Percentiles rank a stretch among this genome's conserved stretches.
phyloP scores from a whole-genome alignment of 2,797 vertebrate species.

The Rhadinocentrus ornatus region DNA sequence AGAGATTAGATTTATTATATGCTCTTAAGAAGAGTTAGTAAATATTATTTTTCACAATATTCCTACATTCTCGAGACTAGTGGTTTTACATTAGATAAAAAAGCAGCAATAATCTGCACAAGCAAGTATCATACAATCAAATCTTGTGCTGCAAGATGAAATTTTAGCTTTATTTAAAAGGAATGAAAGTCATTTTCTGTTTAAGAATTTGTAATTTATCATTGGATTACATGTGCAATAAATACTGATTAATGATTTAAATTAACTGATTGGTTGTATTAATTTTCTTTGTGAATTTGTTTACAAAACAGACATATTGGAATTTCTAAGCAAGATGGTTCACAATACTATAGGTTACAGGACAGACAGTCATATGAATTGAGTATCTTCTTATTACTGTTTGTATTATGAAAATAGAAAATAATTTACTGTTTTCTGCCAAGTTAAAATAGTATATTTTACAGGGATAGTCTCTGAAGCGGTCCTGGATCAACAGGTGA shows the following conservation, averaged over 20 bases:
- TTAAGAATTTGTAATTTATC: constrained; percentile 14
- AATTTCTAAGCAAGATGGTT: neutral
- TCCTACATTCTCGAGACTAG: neutral
- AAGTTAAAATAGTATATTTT: constrained; percentile 3
- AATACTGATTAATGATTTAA: constrained; percentile 15
- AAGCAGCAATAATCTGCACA: constrained; percentile 27
- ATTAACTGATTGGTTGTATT: neutral
- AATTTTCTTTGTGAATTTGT: neutral
- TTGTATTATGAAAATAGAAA: neutral
- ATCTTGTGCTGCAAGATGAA: constrained; percentile 24
- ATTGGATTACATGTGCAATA: constrained; percentile 55
- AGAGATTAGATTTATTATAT: neutral
- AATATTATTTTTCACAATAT: neutral
- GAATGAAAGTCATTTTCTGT: constrained; percentile 18
- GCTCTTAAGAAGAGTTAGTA: neutral
- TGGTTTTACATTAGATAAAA: constrained; percentile 17
- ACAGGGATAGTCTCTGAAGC: neutral
- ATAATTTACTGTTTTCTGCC: constrained; percentile 1
- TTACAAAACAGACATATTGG: neutral
- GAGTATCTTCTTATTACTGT: neutral
- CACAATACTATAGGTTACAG: neutral
- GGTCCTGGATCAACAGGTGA: constrained; percentile 20
- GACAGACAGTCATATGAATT: neutral
- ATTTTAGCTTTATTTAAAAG: constrained; percentile 44
- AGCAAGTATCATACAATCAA: constrained; percentile 10